These are phyloP conservation scores for Halcyon chelicuti DNA, from an alignment of 2,797 vertebrate genomes.

Conservation along the genomic window DNA sequence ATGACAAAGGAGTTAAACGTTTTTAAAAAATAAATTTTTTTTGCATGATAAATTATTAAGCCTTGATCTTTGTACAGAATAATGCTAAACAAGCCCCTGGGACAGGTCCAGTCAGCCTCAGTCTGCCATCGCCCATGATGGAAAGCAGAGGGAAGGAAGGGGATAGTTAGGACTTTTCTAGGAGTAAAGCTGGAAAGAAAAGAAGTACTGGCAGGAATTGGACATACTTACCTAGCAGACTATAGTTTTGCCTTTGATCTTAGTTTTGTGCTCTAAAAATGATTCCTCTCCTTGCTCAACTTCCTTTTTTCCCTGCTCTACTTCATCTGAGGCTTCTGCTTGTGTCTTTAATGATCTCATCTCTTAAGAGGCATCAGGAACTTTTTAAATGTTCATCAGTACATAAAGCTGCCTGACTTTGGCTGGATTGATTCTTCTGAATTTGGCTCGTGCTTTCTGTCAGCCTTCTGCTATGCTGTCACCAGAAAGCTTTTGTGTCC, in stretches of 20 bases:
- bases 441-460: not conserved
- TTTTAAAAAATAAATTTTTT: not conserved
- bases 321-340: not conserved
- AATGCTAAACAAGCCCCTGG: not conserved
- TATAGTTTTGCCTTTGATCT: not conserved
- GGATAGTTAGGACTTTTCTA: not conserved
- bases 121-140: accelerated
- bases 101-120: not conserved
- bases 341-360: not conserved
- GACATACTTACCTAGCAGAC: not conserved
- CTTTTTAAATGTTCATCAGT: not conserved
- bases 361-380: not conserved
- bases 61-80: not conserved
- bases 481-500: not conserved
- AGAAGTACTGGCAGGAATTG: not conserved
- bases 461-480: not conserved
- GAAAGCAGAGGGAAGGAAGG: not conserved
- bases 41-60: not conserved
- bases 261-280: not conserved
- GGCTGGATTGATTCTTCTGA: not conserved
- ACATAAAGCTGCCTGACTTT: not conserved
- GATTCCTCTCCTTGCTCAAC: not conserved
- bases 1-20: not conserved
- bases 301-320: not conserved
- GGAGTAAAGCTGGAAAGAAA: not conserved